Evolutionary conservation across 2,113 vertebrate species (phyloP), one percentile per base, ranked within the genome.

Genomic region (Crypturellus undulatus): DNA sequence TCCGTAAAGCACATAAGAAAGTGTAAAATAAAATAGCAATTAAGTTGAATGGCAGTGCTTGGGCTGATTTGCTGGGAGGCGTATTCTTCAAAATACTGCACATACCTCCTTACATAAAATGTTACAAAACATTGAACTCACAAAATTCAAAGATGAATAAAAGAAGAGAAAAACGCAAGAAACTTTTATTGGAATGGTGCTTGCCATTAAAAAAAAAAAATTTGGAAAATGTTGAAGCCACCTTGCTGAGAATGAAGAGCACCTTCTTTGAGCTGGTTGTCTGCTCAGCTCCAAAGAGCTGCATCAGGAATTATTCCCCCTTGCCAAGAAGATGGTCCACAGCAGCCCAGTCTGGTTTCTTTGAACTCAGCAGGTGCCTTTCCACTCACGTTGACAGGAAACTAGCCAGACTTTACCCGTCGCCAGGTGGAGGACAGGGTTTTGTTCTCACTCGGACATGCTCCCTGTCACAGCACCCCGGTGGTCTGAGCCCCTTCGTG

Each of bases 141-240:
- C 63, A n/a, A 73, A 80, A 47, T 16, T 49, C 28, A 36, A 42
- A 47, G 12, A n/a, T 32, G 9, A 18, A 7, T 19, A 42, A 36
- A 51, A 52, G 28, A 24, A 22, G 21, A 49, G 49, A 49, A 49
- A 49, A 49, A 49, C 22, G 21, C 49, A 49, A 92, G 64, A 90
- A 85, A 54, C 51, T 32, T 85, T 60, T 56, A 75, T 84, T 10
- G 2, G 59, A 56, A 8, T 0, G 12, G 26, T 20, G 10, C 30
- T 85, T 26, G 32, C 40, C 8, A 1, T n/a, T 73, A 88, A 51
- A 93, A 49, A 49, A 49, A 49, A 45, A 45, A 28, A 52, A 45
- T 10, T 59, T 69, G 71, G 65, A 68, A 95, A 88, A 81, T 56
- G 85, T 86, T 60, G 52, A 58, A 68, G 88, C 88, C 51, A 56